These are phyloP conservation scores for Ciconia maguari DNA, from an alignment of 2,113 vertebrate species.

Conservation along the genomic window DNA sequence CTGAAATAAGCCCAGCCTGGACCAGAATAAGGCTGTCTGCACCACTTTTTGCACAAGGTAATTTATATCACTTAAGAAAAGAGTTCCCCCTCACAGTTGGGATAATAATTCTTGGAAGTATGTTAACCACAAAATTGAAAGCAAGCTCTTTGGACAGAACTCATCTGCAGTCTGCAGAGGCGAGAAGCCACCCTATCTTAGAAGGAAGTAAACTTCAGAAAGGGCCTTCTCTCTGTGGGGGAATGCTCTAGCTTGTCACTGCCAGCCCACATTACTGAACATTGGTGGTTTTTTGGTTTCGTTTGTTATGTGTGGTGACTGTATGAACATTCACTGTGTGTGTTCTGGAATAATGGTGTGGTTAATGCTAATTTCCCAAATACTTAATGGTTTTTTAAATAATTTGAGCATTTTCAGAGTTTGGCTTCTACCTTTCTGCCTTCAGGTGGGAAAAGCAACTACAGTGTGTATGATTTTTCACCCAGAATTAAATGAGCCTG, in stretches of 20 bases:
- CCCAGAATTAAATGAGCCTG: neutral
- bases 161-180: neutral
- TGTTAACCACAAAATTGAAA: neutral
- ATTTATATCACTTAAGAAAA: neutral
- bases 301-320: neutral
- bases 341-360: slow-evolving; percentile 7
- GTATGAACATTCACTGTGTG: neutral
- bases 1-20: neutral
- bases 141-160: neutral
- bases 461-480: neutral
- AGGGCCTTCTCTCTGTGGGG: neutral
- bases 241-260: neutral
- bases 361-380: slow-evolving; percentile 23
- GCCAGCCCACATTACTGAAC: slow-evolving; percentile 23
- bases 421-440: neutral
- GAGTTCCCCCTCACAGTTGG: neutral
- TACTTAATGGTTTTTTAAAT: neutral
- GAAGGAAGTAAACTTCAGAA: neutral
- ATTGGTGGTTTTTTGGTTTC: neutral
- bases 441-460: neutral
- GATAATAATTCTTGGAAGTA: neutral
- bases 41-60: neutral
- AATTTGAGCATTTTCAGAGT: neutral
- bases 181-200: neutral
- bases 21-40: neutral